A percentile compares a stretch with the other conserved stretches of the same genome.
phyloP scores from a whole-genome alignment of 1,140 invertebrate species.

The Bilobella aurantiaca region DNA sequence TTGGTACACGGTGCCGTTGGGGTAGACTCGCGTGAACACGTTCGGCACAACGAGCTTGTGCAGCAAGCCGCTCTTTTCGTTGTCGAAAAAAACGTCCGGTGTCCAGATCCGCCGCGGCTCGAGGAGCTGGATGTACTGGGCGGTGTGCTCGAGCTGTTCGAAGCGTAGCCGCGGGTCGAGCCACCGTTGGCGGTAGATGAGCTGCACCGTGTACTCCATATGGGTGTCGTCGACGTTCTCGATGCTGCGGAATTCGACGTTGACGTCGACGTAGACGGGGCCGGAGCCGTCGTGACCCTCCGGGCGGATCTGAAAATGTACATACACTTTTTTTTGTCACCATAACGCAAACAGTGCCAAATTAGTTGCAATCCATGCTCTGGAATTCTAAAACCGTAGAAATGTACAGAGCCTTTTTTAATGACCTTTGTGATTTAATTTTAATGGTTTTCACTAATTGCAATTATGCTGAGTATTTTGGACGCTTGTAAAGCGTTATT shows the following conservation, averaged over 20 bases:
- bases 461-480: too few relatives aligned
- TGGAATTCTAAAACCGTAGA: too few relatives aligned
- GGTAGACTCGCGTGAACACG: slow-evolving; percentile 20
- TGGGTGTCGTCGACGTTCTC: slow-evolving; percentile 23
- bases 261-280: neutral
- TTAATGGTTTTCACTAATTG: too few relatives aligned
- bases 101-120: slow-evolving; percentile 13
- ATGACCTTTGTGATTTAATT: too few relatives aligned
- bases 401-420: too few relatives aligned
- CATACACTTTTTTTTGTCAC: too few relatives aligned
- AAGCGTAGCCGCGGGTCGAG: slow-evolving; percentile 17
- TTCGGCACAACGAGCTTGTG: slow-evolving; percentile 24
- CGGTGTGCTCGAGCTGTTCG: slow-evolving; percentile 13
- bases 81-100: slow-evolving; percentile 25
- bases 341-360: neutral
- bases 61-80: slow-evolving; percentile 19
- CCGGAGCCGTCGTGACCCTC: slow-evolving; percentile 12
- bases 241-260: slow-evolving; percentile 13
- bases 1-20: slow-evolving; percentile 21
- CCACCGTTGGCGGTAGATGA: slow-evolving; percentile 26
- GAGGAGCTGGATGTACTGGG: slow-evolving; percentile 9
- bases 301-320: neutral
- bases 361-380: too few relatives aligned
- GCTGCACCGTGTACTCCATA: slow-evolving; percentile 25
- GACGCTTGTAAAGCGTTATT: too few relatives aligned